Conservation (phyloP, 2,888 invertebrate species). For the Criorhina ranunculi region DNA sequence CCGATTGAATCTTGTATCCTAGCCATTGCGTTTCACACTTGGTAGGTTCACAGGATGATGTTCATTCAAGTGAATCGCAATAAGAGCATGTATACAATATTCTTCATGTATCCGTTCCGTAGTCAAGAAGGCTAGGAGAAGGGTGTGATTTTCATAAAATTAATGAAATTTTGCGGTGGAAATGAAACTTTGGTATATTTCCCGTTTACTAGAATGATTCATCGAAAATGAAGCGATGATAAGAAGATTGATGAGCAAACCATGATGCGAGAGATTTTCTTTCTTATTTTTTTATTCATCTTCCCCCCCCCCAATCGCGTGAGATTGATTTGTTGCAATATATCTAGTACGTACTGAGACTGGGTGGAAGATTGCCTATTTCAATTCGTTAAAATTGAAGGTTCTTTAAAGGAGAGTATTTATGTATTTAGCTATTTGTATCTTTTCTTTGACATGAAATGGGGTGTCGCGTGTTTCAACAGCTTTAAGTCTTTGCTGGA, state of each 20-base stretch:
- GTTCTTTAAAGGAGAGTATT: no score
- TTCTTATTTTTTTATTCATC: slow-evolving; percentile 1
- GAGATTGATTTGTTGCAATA: slow-evolving; percentile 36
- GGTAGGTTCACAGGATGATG: slow-evolving; percentile 54
- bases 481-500: no score
- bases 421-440: no score
- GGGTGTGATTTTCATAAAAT: slow-evolving; percentile 44
- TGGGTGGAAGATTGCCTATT: background rate
- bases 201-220: slow-evolving; percentile 36
- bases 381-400: no score
- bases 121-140: background rate
- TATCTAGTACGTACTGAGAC: background rate
- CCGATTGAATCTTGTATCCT: slow-evolving; percentile 54
- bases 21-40: slow-evolving; percentile 62
- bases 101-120: background rate
- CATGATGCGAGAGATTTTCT: slow-evolving; percentile 41
- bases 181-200: slow-evolving; percentile 41
- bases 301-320: slow-evolving; percentile 13
- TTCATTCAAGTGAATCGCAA: slow-evolving; percentile 45
- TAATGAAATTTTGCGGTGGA: slow-evolving; percentile 56
- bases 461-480: no score
- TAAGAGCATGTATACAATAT: slow-evolving; percentile 30
- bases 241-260: slow-evolving; percentile 65
- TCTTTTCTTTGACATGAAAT: no score
- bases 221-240: slow-evolving; percentile 59